Percentiles rank a stretch among this genome's conserved stretches.
These are phyloP conservation scores for Acanthosepion pharaonis DNA, from an alignment of 2,888 invertebrate species.

Conservation along the genomic window DNA sequence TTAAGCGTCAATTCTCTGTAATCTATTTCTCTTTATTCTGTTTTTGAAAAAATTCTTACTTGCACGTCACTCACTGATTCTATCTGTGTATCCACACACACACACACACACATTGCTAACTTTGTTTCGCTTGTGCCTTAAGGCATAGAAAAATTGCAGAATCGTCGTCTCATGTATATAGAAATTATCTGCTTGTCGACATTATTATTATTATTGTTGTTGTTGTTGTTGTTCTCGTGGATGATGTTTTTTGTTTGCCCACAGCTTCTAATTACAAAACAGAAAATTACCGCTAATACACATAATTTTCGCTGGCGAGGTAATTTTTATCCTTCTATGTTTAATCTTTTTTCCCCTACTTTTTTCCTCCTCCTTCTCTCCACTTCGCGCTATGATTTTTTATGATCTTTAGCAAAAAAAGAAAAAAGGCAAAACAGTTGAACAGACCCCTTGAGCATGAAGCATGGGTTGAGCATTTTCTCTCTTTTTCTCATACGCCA, in stretches of 20 bases:
- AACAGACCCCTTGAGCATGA: not conserved
- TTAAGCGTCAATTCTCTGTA: not conserved
- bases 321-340: not conserved
- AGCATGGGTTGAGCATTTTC: not conserved
- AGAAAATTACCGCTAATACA: constrained; percentile 33
- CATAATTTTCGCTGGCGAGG: not conserved
- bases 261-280: constrained; percentile 33
- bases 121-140: not conserved
- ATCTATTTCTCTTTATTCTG: not conserved
- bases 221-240: not conserved
- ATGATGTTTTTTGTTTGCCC: not conserved
- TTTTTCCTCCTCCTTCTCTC: not conserved
- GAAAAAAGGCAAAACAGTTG: not conserved
- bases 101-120: not conserved
- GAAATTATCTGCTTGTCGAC: not conserved
- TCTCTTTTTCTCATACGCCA: not conserved
- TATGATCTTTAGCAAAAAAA: not conserved
- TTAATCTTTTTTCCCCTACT: not conserved
- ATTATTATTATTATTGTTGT: not conserved
- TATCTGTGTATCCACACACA: not conserved
- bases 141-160: not conserved
- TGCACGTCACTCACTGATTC: not conserved
- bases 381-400: not conserved
- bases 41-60: not conserved
- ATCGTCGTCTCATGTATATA: not conserved